A percentile compares a stretch with the other conserved stretches of the same genome.
phyloP scores from a whole-genome alignment of 2,888 invertebrate species.

The Heliconius hortense region DNA sequence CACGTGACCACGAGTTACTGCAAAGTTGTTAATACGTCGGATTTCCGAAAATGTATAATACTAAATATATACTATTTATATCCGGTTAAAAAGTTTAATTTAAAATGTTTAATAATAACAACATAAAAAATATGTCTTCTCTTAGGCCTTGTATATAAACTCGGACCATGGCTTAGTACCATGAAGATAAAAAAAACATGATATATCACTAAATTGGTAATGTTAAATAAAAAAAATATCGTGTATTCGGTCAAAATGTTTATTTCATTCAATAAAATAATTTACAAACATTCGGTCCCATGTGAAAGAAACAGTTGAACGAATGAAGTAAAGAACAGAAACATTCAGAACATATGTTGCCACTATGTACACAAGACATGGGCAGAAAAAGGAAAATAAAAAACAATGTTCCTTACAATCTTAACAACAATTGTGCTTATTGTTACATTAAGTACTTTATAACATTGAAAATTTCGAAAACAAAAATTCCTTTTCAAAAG shows the following conservation, averaged over 20 bases:
- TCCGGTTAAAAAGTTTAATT: no score
- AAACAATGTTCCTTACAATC: conserved; percentile 22
- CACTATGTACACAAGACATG: not conserved
- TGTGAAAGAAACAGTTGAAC: conserved; percentile 5
- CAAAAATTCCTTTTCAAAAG: conserved; percentile 32
- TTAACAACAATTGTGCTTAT: conserved; percentile 45
- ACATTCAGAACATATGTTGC: not conserved
- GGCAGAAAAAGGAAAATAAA: not conserved
- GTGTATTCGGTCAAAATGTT: not conserved
- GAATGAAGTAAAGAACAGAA: conserved; percentile 1
- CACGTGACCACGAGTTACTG: no score
- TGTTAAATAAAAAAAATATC: not conserved
- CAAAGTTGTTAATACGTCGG: no score
- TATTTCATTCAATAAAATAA: conserved; percentile 13
- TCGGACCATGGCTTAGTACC: no score
- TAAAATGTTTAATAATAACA: no score
- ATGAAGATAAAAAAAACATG: no score
- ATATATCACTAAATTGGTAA: not conserved
- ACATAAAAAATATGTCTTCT: no score
- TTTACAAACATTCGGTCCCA: conserved; percentile 9
- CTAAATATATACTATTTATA: no score
- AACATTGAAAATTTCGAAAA: conserved; percentile 25
- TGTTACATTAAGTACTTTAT: conserved; percentile 50
- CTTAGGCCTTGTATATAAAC: no score
- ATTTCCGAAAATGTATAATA: no score